These are phyloP conservation scores for Cartodere bifasciata DNA, from an alignment of 2,888 invertebrate species.

Conservation along the genomic window DNA sequence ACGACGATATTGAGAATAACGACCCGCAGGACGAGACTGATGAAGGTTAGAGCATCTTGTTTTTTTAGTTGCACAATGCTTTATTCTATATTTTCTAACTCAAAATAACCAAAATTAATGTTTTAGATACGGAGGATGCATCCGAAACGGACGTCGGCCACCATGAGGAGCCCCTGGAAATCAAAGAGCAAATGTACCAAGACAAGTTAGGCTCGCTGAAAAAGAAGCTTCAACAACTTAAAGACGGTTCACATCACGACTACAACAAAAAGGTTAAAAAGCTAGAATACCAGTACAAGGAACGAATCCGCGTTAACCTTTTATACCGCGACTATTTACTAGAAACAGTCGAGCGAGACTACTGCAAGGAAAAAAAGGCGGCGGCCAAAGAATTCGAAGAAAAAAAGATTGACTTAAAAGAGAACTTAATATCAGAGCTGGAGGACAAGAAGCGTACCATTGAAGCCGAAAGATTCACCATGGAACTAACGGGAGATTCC, in stretches of 20 bases:
- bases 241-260: conserved; percentile 77
- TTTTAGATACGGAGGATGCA: conserved; percentile 87
- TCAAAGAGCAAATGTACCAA: conserved; percentile 83
- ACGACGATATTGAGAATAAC: conserved; percentile 54
- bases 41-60: conserved; percentile 35
- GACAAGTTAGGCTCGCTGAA: conserved; percentile 81
- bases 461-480: conserved; percentile 72
- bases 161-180: conserved; percentile 68
- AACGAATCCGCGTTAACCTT: conserved; percentile 64
- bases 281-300: conserved; percentile 69
- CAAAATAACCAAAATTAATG: background rate
- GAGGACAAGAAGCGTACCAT: conserved; percentile 86
- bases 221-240: conserved; percentile 78
- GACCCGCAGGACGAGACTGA: conserved; percentile 45
- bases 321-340: conserved; percentile 69
- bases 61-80: background rate
- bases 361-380: conserved; percentile 74
- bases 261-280: conserved; percentile 70
- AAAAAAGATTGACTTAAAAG: conserved; percentile 81
- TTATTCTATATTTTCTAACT: background rate
- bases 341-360: conserved; percentile 81
- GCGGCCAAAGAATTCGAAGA: conserved; percentile 90
- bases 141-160: conserved; percentile 88
- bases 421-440: conserved; percentile 79
- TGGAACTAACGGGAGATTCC: conserved; percentile 84